Base-by-base conservation (phyloP, 2,797 vertebrate genomes). In the Melopsittacus undulatus region DNA sequence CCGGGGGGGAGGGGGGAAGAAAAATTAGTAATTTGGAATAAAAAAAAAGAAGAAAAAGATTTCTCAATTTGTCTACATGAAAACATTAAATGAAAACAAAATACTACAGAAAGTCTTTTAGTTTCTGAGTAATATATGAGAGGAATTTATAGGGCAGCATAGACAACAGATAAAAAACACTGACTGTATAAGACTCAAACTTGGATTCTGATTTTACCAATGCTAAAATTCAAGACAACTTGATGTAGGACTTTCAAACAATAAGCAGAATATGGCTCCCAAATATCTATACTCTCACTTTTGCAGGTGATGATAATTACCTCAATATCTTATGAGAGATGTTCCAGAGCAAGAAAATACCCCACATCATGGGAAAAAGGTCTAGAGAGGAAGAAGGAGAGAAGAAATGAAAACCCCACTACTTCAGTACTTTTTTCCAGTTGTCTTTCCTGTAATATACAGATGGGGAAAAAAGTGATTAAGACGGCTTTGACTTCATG, bases 391-490 rank as follows among this genome's bases (percentile, higher is more conserved):
- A 24, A 54, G 22, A 45, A 3, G 29, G 40, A 10, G 45, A 30
- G 19, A 64, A 9, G 17, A 45, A 87, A 74, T 23, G 0, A 76
- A 67, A 92, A 87, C 13, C 4, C 3, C 0, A 0, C 24, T 62
- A 59, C 10, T 69, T 81, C 77, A 79, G 8, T 45, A n/a, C 13
- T 79, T 88, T 88, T 69, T 86, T 73, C n/a, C 16, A 73, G 24
- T 84, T 92, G 54, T 82, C 36, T 73, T 69, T 36, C 17, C 13
- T n/a, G 10, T 30, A 83, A 87, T 34, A 61, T 4, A 69, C 5
- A 61, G 40, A 81, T 9, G 10, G 27, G 81, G 76, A 93, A 34
- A 82, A 82, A 94, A 91, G 4, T n/a, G 24, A 83, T 69, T 59
- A 54, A 88, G 34, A 26, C 9, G 5, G 6, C n/a, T 88, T 94